Evolutionary conservation across 2,797 vertebrate genomes (phyloP).

Genomic region (Helicolenus hilgendorfi): DNA sequence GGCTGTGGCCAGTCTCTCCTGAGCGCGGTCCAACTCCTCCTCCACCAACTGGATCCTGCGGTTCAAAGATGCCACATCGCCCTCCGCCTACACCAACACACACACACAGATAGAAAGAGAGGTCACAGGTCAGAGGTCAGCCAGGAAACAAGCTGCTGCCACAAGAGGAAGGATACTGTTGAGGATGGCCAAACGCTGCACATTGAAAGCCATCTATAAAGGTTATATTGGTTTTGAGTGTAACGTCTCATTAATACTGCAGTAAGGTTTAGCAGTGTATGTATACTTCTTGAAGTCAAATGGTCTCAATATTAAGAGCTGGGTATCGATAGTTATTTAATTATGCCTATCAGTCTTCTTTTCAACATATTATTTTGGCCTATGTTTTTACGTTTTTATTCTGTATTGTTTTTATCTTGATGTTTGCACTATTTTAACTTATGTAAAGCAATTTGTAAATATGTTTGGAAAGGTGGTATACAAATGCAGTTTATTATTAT

Average conservation of each 20-base stretch:
- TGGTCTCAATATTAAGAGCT: not conserved
- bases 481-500: too few species aligned
- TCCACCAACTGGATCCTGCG: constrained; percentile 98
- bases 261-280: not conserved
- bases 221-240: not conserved
- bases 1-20: constrained; percentile 96
- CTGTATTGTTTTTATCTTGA: too few species aligned
- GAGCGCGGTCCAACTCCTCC: constrained; percentile 97
- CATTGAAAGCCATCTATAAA: not conserved
- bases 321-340: not conserved
- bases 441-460: too few species aligned
- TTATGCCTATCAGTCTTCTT: too few species aligned
- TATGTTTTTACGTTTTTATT: too few species aligned
- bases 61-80: constrained; percentile 96
- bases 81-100: constrained; percentile 91
- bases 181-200: not conserved
- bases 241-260: not conserved
- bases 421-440: too few species aligned
- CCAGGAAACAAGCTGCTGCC: constrained; percentile 33
- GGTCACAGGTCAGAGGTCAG: constrained; percentile 55
- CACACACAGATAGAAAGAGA: constrained; percentile 2
- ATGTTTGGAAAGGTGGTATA: too few species aligned
- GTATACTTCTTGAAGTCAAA: not conserved
- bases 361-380: too few species aligned
- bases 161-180: constrained; percentile 18